Percentiles rank a stretch among this genome's conserved stretches.
These are phyloP conservation scores for Lutjanus argentimaculatus DNA, from an alignment of 2,797 vertebrate genomes.

Conservation along the genomic window DNA sequence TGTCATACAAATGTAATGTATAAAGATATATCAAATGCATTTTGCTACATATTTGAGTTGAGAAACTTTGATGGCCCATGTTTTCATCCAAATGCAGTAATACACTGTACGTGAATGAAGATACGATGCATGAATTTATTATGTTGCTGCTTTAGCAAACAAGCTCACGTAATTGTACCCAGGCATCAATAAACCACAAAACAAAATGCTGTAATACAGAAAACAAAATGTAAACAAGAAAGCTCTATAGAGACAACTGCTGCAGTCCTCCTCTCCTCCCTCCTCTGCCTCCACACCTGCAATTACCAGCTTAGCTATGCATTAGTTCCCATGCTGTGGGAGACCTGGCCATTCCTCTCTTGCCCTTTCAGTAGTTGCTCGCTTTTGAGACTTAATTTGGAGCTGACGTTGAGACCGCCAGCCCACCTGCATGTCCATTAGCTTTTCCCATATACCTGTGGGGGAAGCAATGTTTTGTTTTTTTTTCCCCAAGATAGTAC, in stretches of 20 bases:
- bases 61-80: background rate
- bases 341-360: background rate
- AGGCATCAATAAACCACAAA: background rate
- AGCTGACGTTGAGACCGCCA: no score
- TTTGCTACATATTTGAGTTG: background rate
- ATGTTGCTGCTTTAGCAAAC: background rate
- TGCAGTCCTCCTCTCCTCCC: no score
- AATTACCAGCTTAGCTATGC: background rate
- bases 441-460: no score
- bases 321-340: background rate
- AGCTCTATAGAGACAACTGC: background rate
- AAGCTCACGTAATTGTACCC: background rate
- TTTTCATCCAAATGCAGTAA: background rate
- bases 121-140: conserved; percentile 2
- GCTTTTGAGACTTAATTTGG: background rate
- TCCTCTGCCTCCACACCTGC: background rate
- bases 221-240: background rate
- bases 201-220: background rate
- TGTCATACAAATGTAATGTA: background rate
- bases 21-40: background rate
- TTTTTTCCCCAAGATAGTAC: no score
- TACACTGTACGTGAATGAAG: background rate
- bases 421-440: no score
- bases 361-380: background rate
- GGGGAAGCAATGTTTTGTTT: no score